Evolutionary conservation across 1,140 invertebrate genomes (phyloP), one percentile per base, ranked within the genome.

Genomic region (Scaptomyza montana): DNA sequence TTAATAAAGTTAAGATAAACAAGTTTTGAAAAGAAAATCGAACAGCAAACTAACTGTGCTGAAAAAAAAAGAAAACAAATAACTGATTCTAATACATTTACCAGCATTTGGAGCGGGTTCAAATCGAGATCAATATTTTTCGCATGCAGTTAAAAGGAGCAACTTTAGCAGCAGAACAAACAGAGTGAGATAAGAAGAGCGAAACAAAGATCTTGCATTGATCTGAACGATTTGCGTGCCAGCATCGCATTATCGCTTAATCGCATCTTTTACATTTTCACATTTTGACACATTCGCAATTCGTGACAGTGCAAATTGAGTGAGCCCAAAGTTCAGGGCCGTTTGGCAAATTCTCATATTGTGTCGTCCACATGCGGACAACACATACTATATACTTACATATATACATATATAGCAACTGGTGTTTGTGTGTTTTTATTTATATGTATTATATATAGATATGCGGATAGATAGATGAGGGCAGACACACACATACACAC

Each of bases 301-400:
- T 85, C 61, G 81, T 77, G 81, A 71, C 81, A 66, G 81, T 85
- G 81, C 81, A 86, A 85, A 85, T 86, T 85, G 78, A 80, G 76
- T 51, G 61, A 47, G 50, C 81, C 77, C 81, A 85, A 85, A 85
- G 81, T 85, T 85, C 81, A 85, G 81, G 81, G 81, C 67, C 81
- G 56, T 39, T 65, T 76, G 30, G 50, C 49, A 46, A 54, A 69
- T 62, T 45, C 56, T 25, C 55, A 74, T 61, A 65, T 57, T 64
- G 47, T 74, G 39, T 41, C 10, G 33, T 64, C 76, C 43, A 70
- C 51, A 77, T 77, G 74, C 66, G 74, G 74, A 9, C 74, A 72
- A 54, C 75, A 78, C 45, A 43, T n/a, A 43, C 16, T 16, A 16
- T 16, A 16, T 16, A 16, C 16, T 16, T 41, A n/a, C n/a, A 10